phyloP scores from a whole-genome alignment of 1,140 invertebrate species.

The Metopolophium dirhodum region DNA sequence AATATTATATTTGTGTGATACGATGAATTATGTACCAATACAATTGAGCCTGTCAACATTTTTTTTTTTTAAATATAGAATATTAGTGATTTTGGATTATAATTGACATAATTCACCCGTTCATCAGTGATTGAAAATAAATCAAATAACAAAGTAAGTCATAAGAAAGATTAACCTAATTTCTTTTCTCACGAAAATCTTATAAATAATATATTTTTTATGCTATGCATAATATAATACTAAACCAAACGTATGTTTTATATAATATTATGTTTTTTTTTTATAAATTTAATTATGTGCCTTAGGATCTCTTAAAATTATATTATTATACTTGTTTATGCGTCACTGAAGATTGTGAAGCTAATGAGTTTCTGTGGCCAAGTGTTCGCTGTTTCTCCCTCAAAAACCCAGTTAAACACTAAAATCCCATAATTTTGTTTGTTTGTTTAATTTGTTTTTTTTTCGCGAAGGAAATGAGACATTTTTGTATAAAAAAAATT shows the following conservation, averaged over 20 bases:
- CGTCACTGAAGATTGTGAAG: constrained; percentile 20
- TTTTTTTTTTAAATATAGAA: background rate
- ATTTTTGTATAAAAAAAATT: constrained; percentile 39
- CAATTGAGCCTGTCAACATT: background rate
- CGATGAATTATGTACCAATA: background rate
- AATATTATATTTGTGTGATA: background rate
- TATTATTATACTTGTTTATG: constrained; percentile 7
- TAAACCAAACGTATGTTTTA: background rate
- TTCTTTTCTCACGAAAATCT: background rate
- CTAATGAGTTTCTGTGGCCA: constrained; percentile 33
- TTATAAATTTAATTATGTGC: constrained; percentile 24
- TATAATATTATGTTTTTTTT: background rate
- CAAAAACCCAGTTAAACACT: background rate
- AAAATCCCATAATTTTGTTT: constrained; percentile 32
- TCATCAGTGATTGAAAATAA: background rate
- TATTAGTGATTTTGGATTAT: background rate
- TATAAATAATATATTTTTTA: background rate
- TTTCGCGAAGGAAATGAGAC: constrained; percentile 28
- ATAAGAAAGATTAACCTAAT: background rate
- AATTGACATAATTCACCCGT: background rate
- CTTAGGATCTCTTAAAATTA: constrained; percentile 5
- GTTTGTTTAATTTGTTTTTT: constrained; percentile 50
- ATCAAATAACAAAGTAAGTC: background rate
- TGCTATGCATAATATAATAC: background rate
- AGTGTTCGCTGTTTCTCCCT: background rate